phyloP scores from a whole-genome alignment of 2,888 invertebrate species.

The Neoascia interrupta region DNA sequence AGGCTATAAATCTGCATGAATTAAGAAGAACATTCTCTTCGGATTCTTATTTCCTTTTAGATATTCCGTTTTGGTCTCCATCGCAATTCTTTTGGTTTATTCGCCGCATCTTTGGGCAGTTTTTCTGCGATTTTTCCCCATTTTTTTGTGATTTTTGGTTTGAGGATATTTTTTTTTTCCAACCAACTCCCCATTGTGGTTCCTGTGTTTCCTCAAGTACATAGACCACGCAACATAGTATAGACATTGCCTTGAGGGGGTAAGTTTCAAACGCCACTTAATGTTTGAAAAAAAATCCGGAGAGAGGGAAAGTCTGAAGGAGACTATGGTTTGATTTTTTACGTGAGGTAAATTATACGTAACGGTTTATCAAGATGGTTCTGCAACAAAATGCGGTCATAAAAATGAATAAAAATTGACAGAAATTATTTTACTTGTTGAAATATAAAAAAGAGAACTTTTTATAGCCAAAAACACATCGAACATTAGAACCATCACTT shows the following conservation, averaged over 20 bases:
- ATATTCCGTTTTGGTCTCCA: constrained; percentile 61
- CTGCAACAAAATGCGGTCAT: too few species aligned
- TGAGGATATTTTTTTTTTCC: constrained; percentile 7
- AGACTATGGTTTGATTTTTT: too few species aligned
- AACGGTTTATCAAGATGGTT: too few species aligned
- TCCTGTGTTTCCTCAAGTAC: constrained; percentile 12
- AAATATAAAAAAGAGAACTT: too few species aligned
- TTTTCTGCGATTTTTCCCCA: constrained; percentile 43
- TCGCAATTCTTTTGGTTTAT: constrained; percentile 51
- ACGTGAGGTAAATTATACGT: too few species aligned
- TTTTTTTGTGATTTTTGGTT: constrained; percentile 45
- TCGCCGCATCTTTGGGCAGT: constrained; percentile 47
- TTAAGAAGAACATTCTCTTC: constrained; percentile 71
- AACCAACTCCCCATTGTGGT: not conserved
- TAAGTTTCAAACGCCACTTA: constrained; percentile 56
- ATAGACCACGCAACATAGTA: constrained; percentile 11
- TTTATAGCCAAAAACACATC: too few species aligned
- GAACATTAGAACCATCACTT: too few species aligned
- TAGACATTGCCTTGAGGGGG: constrained; percentile 44
- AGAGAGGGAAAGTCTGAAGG: too few species aligned
- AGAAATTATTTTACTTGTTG: too few species aligned
- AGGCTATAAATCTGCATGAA: constrained; percentile 75
- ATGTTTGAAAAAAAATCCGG: too few species aligned
- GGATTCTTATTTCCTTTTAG: constrained; percentile 68
- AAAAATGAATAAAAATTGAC: too few species aligned